Evolutionary conservation across 1,140 invertebrate genomes (phyloP), one percentile per base, ranked within the genome.

Genomic region (Cardiocondyla obscurior): DNA sequence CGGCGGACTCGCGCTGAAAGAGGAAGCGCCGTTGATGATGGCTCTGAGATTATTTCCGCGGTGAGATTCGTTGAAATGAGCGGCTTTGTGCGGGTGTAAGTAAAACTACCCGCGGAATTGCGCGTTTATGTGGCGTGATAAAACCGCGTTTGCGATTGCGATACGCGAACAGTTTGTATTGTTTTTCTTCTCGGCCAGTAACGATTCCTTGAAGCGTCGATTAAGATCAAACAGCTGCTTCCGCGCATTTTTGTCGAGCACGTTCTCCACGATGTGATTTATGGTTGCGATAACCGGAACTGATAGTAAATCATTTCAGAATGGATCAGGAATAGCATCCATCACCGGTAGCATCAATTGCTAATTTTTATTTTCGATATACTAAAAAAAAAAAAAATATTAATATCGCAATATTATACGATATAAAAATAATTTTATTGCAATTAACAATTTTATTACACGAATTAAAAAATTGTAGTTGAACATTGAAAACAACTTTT

Each of bases 151-250:
- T 19, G 62, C 33, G 42, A 39, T 28, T 19, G 62, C 62, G 62
- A 69, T 33, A 81, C 64, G 42, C 19, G 22, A 42, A 30, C 22
- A 14, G 19, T 49, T 64, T 30, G 36, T 57, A 65, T 77, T 51
- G 73, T 65, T 77, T n/a, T n/a, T 22, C 60, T 62, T 74, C 16
- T 44, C 19, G 19, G 7, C 10, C 39, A n/a, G 30, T 39, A 65
- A 51, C 30, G 44, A 77, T 77, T 77, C 60, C 53, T 36, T 51
- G 44, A 77, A 74, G 55, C 25, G 39, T 42, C 49, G 30, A 77
- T 77, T 51, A 77, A 51, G 44, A 69, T 81, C 82, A 49, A 69
- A 65, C 62, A 55, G 81, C 25, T 42, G 53, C 44, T 44, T 82
- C 16, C 19, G 19, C 0, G 42, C 14, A 60, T 60, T 76, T 64